Percentiles rank a stretch among this genome's conserved stretches.
These are phyloP conservation scores for Pyrrhia umbra DNA, from an alignment of 2,888 invertebrate species.

Conservation along the genomic window DNA sequence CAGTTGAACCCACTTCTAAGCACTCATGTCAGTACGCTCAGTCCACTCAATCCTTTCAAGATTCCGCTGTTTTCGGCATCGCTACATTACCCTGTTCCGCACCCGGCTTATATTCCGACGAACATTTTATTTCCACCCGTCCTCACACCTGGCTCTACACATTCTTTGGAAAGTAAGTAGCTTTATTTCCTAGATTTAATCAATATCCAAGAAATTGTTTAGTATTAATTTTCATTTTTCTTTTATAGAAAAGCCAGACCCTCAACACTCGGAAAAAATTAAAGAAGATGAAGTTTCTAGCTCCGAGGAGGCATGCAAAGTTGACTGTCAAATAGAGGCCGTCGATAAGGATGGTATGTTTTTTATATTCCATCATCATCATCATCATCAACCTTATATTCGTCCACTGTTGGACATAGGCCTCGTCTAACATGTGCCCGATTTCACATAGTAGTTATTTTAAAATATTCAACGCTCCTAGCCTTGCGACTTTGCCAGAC, in stretches of 20 bases:
- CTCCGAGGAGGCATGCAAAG: slow-evolving; percentile 91
- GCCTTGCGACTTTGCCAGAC: slow-evolving; percentile 19
- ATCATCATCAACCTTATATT: no score
- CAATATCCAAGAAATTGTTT: background rate
- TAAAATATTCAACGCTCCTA: no score
- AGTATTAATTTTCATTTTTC: slow-evolving; percentile 9
- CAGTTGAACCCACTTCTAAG: slow-evolving; percentile 72
- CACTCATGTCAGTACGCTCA: slow-evolving; percentile 71
- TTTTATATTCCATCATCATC: background rate
- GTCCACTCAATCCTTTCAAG: slow-evolving; percentile 78
- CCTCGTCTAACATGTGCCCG: no score
- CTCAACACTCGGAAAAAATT: slow-evolving; percentile 78
- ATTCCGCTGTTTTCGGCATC: slow-evolving; percentile 81
- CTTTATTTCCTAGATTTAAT: background rate
- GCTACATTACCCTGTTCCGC: slow-evolving; percentile 80
- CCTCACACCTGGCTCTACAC: slow-evolving; percentile 72
- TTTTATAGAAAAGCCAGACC: slow-evolving; percentile 76
- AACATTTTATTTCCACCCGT: slow-evolving; percentile 83
- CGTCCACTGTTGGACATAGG: no score
- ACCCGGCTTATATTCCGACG: slow-evolving; percentile 84
- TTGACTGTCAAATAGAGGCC: slow-evolving; percentile 61
- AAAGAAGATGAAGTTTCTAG: slow-evolving; percentile 95
- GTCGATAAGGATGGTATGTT: slow-evolving; percentile 61
- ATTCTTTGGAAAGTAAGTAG: slow-evolving; percentile 75
- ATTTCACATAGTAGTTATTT: no score